Percentiles rank a stretch among this genome's conserved stretches.
These are phyloP conservation scores for Trinectes maculatus DNA, from an alignment of 2,113 vertebrate genomes.

Conservation along the genomic window DNA sequence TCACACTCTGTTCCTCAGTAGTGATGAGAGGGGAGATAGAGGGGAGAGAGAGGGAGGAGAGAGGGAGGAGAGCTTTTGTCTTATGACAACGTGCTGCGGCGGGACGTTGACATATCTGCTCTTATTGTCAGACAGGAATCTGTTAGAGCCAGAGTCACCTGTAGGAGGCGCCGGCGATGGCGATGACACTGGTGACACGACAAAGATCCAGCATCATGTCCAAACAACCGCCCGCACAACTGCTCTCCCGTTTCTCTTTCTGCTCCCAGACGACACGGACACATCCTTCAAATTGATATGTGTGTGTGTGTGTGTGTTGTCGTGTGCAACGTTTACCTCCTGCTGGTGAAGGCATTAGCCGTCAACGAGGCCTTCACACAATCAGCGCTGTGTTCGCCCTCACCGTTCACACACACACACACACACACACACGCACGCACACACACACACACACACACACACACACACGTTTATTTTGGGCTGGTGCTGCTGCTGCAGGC, in stretches of 20 bases:
- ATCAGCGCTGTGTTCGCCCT: slow-evolving; percentile 44
- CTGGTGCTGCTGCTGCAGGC: too few relatives aligned
- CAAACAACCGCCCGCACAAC: slow-evolving; percentile 2
- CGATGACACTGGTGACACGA: slow-evolving; percentile 46
- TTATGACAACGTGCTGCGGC: slow-evolving; percentile 69
- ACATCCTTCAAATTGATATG: too few relatives aligned
- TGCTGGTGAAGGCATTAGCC: slow-evolving; percentile 55
- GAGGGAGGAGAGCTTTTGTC: slow-evolving; percentile 72
- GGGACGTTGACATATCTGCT: slow-evolving; percentile 69
- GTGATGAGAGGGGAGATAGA: slow-evolving; percentile 74
- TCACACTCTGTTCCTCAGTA: slow-evolving; percentile 69
- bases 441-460: too few relatives aligned
- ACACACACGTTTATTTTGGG: too few relatives aligned
- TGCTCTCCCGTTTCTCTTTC: slow-evolving; percentile 39
- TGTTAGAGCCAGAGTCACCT: slow-evolving; percentile 68
- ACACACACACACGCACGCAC: too few relatives aligned
- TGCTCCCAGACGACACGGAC: slow-evolving; percentile 27
- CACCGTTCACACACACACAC: too few relatives aligned
- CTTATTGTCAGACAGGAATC: slow-evolving; percentile 68
- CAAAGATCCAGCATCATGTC: slow-evolving; percentile 52
- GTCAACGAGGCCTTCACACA: slow-evolving; percentile 58
- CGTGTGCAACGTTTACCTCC: slow-evolving; percentile 58
- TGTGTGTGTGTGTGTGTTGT: too few relatives aligned
- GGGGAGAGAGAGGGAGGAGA: slow-evolving; percentile 52
- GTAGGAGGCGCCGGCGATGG: too few relatives aligned